A percentile compares a stretch with the other conserved stretches of the same genome.
Conservation (phyloP, 2,797 vertebrate species). For the Melanotaenia boesemani region DNA sequence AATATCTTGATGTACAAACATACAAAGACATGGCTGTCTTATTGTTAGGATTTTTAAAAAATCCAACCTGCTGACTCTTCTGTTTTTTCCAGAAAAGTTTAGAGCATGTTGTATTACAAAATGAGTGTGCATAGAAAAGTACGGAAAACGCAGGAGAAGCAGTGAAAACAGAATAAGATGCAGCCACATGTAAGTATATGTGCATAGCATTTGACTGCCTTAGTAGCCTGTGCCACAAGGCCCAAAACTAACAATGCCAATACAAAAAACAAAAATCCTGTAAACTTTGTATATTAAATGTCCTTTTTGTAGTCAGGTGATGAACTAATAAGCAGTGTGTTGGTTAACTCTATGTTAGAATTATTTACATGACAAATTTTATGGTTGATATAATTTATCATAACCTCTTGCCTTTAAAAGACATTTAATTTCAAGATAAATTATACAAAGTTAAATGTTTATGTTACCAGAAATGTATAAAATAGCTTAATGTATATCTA, state of each 20-base stretch:
- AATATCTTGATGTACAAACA: slow-evolving; percentile 55
- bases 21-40: slow-evolving; percentile 51
- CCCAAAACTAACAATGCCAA: slow-evolving; percentile 69
- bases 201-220: slow-evolving; percentile 77
- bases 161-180: slow-evolving; percentile 54
- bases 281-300: slow-evolving; percentile 79
- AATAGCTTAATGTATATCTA: slow-evolving; percentile 79
- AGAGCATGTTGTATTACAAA: slow-evolving; percentile 68
- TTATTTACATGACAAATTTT: slow-evolving; percentile 75
- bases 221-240: slow-evolving; percentile 73
- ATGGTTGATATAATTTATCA: slow-evolving; percentile 78
- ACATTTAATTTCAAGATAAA: slow-evolving; percentile 73
- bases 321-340: slow-evolving; percentile 79
- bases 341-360: slow-evolving; percentile 74
- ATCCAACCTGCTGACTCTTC: slow-evolving; percentile 61
- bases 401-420: slow-evolving; percentile 80
- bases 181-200: slow-evolving; percentile 75
- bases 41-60: slow-evolving; percentile 38
- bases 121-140: slow-evolving; percentile 30
- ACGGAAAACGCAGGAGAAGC: slow-evolving; percentile 23
- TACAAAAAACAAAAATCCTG: slow-evolving; percentile 49
- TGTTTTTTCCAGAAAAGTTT: slow-evolving; percentile 47
- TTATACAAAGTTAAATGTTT: slow-evolving; percentile 76
- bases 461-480: slow-evolving; percentile 79
- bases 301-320: slow-evolving; percentile 81